Evolutionary conservation across 2,888 invertebrate genomes (phyloP), one percentile per base, ranked within the genome.

Genomic region (Trisateles emortualis): DNA sequence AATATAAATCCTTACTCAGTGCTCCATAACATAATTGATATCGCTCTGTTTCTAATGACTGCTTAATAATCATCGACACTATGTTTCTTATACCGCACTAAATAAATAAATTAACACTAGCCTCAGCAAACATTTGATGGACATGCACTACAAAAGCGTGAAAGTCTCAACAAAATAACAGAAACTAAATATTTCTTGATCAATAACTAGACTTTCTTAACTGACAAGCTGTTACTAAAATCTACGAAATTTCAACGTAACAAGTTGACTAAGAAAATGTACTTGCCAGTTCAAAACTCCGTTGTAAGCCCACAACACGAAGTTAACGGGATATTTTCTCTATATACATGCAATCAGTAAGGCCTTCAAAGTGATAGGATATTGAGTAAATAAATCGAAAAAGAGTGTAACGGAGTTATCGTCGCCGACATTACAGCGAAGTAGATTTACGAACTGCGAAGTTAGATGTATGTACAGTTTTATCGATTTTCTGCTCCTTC

Each of bases 311-410:
- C 10, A n/a, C 36, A 11, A 40, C 30, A 26, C 36, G 14, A 45
- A 67, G 33, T 35, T 52, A 43, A 47, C 22, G 8, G 16, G 44
- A 24, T 36, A 47, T 66, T 53, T 50, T 40, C 44, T 53, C 17
- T 9, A 16, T 30, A 32, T 36, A 48, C 38, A 45, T 55, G 55
- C 50, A 61, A 68, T 61, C 64, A 58, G 59, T 59, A 53, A 48
- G 59, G 52, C 51, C 46, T 61, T 54, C 49, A 46, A 49, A 57
- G 38, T 61, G 60, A 62, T 61, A 45, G 43, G 51, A 52, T 64
- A 58, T 55, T 51, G 51, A 9, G 29, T 41, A 44, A 50, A 48
- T 53, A 52, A 62, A 58, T 59, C 47, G 17, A 19, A 49, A 55
- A 53, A 51, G 19, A 50, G n/a, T 47, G 35, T 52, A 52, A 63